Evolutionary conservation across 1,140 invertebrate species (phyloP), one percentile per base, ranked within the genome.

Genomic region (Drosophila suzukii): DNA sequence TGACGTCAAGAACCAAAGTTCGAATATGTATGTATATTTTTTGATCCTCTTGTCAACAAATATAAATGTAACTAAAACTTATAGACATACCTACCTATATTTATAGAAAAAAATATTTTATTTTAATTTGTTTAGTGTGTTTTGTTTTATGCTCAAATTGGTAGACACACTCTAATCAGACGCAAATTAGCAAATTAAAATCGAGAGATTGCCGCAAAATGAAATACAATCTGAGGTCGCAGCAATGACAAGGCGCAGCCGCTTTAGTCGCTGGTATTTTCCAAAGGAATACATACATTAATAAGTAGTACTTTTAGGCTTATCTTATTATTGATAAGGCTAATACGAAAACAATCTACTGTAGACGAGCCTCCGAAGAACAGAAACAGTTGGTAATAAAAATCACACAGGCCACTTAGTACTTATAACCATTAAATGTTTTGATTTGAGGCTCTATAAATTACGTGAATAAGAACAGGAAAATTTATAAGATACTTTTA

Each of bases 181-280:
- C 27, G 59, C 54, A 46, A 54, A 55, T 60, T 60, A 44, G 49
- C 57, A 43, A 57, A 60, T 2, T 20, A 20, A 59, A 59, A 44
- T 38, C 56, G 27, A 39, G 44, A 60, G 56, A 38, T 63, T 55
- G 44, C 10, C 34, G 27, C 38, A 41, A 41, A 49, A 34, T 38
- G 15, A 72, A 60, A 66, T 41, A 66, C 44, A 43, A 55, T 59
- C 56, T 56, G 55, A 77, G 62, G 77, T 77, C 63, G 17, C 20
- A 30, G 44, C 74, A 80, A 77, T 80, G 77, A 65, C 78, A 68
- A 65, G 32, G 54, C 58, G 39, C 27, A 17, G 12, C 32, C 20
- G 24, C 38, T 13, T 43, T 11, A 38, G 41, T 13, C 34, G 47
- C 32, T 70, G 32, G 32, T 15, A 24, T 38, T 46, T 51, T 51